Conservation (phyloP, 2,797 vertebrate species). For the Lithobates sylvaticus region DNA sequence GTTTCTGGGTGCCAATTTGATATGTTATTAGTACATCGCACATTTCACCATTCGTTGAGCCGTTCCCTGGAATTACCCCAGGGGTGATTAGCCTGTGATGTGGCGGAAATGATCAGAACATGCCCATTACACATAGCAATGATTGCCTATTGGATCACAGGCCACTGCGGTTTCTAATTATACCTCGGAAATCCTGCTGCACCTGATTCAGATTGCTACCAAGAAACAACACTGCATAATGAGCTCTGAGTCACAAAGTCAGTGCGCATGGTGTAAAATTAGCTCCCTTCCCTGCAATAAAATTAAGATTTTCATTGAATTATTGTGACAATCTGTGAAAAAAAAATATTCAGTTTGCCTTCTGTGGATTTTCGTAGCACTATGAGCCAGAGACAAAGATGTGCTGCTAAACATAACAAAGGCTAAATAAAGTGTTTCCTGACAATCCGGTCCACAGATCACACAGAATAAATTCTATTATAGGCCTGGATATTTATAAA, state of each 20-base stretch:
- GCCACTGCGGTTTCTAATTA: slow-evolving; percentile 9
- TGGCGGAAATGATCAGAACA: background rate
- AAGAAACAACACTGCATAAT: slow-evolving; percentile 24
- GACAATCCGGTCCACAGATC: too few species aligned
- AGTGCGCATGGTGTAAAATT: slow-evolving; percentile 25
- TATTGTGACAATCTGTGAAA: slow-evolving; percentile 10
- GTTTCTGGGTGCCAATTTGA: too few species aligned
- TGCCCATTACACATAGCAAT: background rate
- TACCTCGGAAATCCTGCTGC: background rate
- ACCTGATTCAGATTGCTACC: slow-evolving; percentile 23
- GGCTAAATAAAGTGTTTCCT: too few species aligned
- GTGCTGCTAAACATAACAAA: too few species aligned
- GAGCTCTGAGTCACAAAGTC: background rate
- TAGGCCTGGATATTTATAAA: too few species aligned
- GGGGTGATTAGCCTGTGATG: background rate
- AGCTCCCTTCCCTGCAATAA: background rate
- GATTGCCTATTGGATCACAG: slow-evolving; percentile 1
- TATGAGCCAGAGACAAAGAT: too few species aligned
- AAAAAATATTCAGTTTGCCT: background rate
- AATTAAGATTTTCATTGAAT: background rate
- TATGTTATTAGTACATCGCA: too few species aligned
- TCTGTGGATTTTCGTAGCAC: too few species aligned
- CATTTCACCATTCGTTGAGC: background rate
- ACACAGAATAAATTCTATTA: too few species aligned
- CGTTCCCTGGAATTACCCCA: background rate